phyloP scores from a whole-genome alignment of 2,113 vertebrate genomes.

The Spilogale gracilis region DNA sequence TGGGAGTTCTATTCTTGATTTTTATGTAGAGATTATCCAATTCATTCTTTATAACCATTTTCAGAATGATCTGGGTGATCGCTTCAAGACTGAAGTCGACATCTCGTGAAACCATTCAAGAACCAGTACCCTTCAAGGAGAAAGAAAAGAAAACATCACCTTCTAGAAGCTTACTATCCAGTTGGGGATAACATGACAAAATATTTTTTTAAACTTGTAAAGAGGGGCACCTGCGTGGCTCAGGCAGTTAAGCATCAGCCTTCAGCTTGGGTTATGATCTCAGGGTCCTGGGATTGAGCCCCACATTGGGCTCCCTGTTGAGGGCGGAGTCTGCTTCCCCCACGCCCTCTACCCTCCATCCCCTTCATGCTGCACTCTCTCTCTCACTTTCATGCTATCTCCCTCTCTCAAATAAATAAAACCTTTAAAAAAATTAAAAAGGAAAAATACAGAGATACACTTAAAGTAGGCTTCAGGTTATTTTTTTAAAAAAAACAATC shows the following conservation, averaged over 20 bases:
- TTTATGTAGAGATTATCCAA: neutral
- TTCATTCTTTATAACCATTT: neutral
- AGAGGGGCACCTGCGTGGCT: neutral
- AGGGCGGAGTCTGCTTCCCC: neutral
- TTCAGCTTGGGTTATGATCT: neutral
- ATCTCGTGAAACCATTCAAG: neutral
- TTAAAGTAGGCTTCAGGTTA: neutral
- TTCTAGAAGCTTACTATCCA: neutral
- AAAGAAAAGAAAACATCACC: neutral
- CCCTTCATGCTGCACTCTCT: neutral
- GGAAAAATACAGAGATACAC: neutral
- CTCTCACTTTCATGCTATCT: neutral
- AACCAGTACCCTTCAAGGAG: neutral
- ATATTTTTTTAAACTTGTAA: neutral
- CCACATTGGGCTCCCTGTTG: neutral
- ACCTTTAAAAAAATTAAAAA: neutral
- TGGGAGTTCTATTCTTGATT: neutral
- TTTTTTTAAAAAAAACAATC: conserved; percentile 35
- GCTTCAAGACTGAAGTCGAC: neutral
- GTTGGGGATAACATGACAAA: neutral
- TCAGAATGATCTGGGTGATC: neutral
- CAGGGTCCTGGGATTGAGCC: neutral
- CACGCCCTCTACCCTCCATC: neutral
- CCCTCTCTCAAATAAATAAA: neutral
- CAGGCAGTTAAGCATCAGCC: neutral